phyloP scores from a whole-genome alignment of 2,888 invertebrate genomes.

The Callyntrura sp. region DNA sequence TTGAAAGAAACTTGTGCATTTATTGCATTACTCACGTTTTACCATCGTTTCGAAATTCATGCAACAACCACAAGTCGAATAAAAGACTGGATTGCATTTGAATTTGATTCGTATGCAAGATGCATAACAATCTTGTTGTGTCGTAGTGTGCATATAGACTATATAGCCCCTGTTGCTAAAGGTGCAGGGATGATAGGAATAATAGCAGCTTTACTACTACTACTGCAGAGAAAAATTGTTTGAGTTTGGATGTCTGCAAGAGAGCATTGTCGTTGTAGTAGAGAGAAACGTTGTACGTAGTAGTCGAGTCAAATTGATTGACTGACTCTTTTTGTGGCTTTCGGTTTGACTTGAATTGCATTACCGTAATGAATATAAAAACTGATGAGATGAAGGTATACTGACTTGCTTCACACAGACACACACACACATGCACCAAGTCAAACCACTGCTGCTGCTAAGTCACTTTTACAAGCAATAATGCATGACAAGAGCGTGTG shows the following conservation, averaged over 20 bases:
- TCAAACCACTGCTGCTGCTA: background rate
- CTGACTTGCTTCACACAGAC: background rate
- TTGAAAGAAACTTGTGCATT: slow-evolving; percentile 8
- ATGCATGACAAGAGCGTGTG: background rate
- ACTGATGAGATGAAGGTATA: no score
- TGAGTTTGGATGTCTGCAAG: background rate
- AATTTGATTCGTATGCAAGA: slow-evolving; percentile 11
- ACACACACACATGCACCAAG: slow-evolving; percentile 10
- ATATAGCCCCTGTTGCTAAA: slow-evolving; percentile 11
- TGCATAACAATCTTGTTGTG: no score
- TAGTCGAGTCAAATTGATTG: slow-evolving; percentile 52
- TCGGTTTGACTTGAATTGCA: slow-evolving; percentile 1
- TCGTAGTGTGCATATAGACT: no score
- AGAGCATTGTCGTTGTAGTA: no score
- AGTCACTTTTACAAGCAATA: no score
- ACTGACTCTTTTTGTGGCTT: slow-evolving; percentile 16
- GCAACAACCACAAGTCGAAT: background rate
- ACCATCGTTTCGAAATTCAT: slow-evolving; percentile 25
- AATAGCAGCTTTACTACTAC: no score
- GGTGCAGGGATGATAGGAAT: slow-evolving; percentile 10
- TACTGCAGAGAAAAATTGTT: background rate
- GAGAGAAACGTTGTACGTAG: no score
- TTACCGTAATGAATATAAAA: slow-evolving; percentile 9
- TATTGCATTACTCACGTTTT: slow-evolving; percentile 34
- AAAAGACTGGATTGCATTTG: slow-evolving; percentile 33